Conservation (phyloP, 2,888 invertebrate species). For the Limnephilus lunatus region DNA sequence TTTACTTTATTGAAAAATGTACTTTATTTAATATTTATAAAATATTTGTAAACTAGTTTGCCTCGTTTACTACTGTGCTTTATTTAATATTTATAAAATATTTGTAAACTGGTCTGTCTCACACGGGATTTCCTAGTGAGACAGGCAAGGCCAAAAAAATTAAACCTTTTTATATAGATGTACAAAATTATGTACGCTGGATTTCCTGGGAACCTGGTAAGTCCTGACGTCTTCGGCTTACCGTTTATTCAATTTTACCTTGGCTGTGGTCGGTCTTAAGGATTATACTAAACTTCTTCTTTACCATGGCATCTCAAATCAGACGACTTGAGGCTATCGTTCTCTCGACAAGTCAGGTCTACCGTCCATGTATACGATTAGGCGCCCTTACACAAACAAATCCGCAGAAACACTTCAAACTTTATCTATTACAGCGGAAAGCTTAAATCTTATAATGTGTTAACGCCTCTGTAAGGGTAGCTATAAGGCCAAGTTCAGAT, state of each 20-base stretch:
- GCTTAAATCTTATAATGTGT: constrained; percentile 39
- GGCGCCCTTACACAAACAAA: constrained; percentile 4
- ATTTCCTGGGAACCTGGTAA: neutral
- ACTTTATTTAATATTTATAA: too few species aligned
- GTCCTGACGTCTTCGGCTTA: neutral
- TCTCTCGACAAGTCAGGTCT: neutral
- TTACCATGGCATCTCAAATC: neutral
- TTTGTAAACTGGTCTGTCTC: too few species aligned
- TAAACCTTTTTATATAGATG: too few species aligned
- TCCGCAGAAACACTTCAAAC: constrained; percentile 2
- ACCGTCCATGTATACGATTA: neutral
- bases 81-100: too few species aligned
- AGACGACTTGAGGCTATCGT: neutral
- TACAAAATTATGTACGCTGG: neutral
- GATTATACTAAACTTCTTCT: neutral
- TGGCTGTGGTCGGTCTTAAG: neutral
- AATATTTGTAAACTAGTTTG: too few species aligned
- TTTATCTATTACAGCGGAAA: neutral
- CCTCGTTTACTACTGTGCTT: too few species aligned
- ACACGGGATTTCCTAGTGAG: too few species aligned
- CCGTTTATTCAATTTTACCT: neutral
- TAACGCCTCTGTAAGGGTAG: constrained; percentile 5
- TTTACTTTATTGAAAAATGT: too few species aligned
- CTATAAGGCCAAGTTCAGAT: neutral
- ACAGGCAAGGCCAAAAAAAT: too few species aligned